These are phyloP conservation scores for Drosophila nigromelanica DNA, from an alignment of 1,140 invertebrate genomes.

Conservation along the genomic window DNA sequence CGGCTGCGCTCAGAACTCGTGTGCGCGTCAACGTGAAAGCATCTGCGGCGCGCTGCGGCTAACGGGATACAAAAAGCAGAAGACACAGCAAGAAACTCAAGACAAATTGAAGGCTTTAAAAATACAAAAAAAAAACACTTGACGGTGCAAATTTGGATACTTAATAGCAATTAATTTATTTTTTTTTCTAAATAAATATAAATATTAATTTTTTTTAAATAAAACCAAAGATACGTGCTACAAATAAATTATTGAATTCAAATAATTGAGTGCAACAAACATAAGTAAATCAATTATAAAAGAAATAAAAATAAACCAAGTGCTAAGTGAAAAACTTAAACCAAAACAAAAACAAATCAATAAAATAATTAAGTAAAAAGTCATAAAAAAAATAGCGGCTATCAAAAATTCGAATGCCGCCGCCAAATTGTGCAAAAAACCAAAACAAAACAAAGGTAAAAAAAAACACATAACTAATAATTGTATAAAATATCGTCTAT, in stretches of 20 bases:
- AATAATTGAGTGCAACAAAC: slow-evolving; percentile 46
- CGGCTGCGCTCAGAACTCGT: slow-evolving; percentile 73
- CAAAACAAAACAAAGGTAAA: slow-evolving; percentile 45
- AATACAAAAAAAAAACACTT: slow-evolving; percentile 37
- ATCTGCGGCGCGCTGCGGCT: slow-evolving; percentile 60
- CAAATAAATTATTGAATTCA: slow-evolving; percentile 28
- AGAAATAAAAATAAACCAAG: slow-evolving; percentile 12
- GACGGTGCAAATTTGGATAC: slow-evolving; percentile 20
- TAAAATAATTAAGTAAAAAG: slow-evolving; percentile 23
- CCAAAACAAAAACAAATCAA: slow-evolving; percentile 35
- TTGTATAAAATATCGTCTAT: too few relatives aligned
- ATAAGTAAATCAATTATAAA: slow-evolving; percentile 6
- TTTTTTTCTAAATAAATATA: slow-evolving; percentile 46
- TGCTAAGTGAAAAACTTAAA: slow-evolving; percentile 43
- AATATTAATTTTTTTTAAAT: slow-evolving; percentile 36
- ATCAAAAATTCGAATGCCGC: slow-evolving; percentile 46
- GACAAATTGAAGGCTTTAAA: slow-evolving; percentile 6
- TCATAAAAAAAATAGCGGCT: slow-evolving; percentile 19
- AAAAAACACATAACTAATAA: slow-evolving; percentile 6
- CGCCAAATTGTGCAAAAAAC: slow-evolving; percentile 40
- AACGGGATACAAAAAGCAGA: slow-evolving; percentile 24
- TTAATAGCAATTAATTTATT: slow-evolving; percentile 20
- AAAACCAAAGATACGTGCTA: slow-evolving; percentile 51
- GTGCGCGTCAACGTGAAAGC: slow-evolving; percentile 73
- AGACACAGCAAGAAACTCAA: neutral